Conservation (phyloP, 1,140 invertebrate species). For the Caenorhabditis inopinata region DNA sequence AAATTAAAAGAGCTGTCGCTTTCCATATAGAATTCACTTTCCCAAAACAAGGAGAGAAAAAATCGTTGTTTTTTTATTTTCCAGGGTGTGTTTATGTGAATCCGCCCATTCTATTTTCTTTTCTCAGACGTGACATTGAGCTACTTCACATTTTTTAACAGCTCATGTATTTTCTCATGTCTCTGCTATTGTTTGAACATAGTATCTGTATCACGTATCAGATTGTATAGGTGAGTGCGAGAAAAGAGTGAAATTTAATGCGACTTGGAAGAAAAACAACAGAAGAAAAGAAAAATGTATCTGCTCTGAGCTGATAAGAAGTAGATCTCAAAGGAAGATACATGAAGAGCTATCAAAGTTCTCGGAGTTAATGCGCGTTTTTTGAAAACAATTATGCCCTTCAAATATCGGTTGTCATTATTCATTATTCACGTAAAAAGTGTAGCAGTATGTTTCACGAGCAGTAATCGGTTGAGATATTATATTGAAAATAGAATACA, state of each 20-base stretch:
- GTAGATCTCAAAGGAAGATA: too few relatives aligned
- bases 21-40: neutral
- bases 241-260: too few relatives aligned
- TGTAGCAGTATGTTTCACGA: too few relatives aligned
- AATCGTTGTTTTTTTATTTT: neutral
- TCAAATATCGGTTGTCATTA: too few relatives aligned
- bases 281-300: neutral
- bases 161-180: neutral
- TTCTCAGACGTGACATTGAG: slow-evolving; percentile 1
- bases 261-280: neutral
- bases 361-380: too few relatives aligned
- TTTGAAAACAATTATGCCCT: too few relatives aligned
- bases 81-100: neutral
- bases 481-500: too few relatives aligned
- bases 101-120: neutral
- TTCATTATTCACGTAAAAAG: too few relatives aligned
- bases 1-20: neutral
- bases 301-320: neutral
- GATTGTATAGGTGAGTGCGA: neutral
- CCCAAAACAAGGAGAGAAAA: neutral
- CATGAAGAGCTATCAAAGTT: too few relatives aligned
- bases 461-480: too few relatives aligned
- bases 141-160: neutral
- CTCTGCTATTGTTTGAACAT: neutral
- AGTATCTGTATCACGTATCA: neutral